Evolutionary conservation across 2,797 vertebrate genomes (phyloP).

Genomic region (Enteromius afrohamiltoni): DNA sequence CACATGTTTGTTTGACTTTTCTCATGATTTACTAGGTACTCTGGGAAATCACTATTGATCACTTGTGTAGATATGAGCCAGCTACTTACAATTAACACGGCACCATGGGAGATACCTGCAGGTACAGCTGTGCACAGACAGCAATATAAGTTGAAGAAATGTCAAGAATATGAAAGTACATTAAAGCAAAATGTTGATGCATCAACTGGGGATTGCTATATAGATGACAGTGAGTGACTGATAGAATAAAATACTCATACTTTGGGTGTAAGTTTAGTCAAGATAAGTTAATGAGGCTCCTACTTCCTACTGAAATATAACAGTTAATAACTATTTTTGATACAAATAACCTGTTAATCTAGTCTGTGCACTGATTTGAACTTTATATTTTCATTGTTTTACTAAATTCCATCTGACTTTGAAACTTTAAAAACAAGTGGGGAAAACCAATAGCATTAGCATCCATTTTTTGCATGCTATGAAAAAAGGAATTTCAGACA

Average conservation of each 20-base stretch:
- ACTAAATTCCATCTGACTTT: background rate
- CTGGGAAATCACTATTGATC: conserved; percentile 62
- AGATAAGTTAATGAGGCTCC: background rate
- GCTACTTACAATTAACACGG: conserved; percentile 47
- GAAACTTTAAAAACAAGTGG: background rate
- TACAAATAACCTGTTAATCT: background rate
- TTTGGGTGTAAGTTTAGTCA: background rate
- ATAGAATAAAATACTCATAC: conserved; percentile 28
- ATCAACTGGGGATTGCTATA: conserved; percentile 21
- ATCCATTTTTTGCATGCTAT: background rate
- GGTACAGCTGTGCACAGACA: conserved; percentile 40
- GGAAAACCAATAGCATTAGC: background rate
- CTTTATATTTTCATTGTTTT: background rate
- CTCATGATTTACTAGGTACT: conserved; percentile 55
- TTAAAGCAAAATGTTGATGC: conserved; percentile 37
- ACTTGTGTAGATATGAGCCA: conserved; percentile 42
- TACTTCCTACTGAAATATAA: conserved; percentile 3
- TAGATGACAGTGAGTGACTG: conserved; percentile 40
- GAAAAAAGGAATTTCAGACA: background rate
- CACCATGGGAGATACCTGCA: conserved; percentile 31
- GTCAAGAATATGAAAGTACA: conserved; percentile 38
- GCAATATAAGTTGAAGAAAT: conserved; percentile 32
- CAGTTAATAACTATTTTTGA: background rate
- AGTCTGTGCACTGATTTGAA: background rate
- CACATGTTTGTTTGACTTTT: conserved; percentile 46